Evolutionary conservation across 2,113 vertebrate species (phyloP), one percentile per base, ranked within the genome.

Genomic region (Engraulis encrasicolus): DNA sequence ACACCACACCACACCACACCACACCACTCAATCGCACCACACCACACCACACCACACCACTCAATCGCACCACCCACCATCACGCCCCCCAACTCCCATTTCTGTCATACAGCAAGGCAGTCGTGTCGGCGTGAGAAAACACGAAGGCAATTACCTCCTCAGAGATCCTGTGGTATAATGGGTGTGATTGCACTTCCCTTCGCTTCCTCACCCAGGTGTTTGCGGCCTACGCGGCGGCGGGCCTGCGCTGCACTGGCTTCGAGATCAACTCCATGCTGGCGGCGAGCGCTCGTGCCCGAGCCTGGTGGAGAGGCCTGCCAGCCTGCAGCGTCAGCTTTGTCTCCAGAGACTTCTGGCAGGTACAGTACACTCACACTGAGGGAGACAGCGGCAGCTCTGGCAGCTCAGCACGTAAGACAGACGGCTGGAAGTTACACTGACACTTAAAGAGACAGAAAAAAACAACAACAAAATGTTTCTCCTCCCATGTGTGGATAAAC

Each of bases 331-430:
- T 86, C 2, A 86, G 80, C 78, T 95, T 95, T 89, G 80, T 95
- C 50, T 94, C 93, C 78, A 87, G 91, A n/a, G 91, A 95, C 85
- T 95, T 96, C 87, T 96, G 95, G 95, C 93, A 91, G 89, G 95
- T 95, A 83, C 9, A 78, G 95, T 95, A 83, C 9, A 78, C 49
- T 1, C 50, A 23, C 20, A 0, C 36, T n/a, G 12, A 40, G 40
- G 9, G 40, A 45, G 40, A 45, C n/a, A n/a, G n/a, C n/a, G n/a
- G n/a, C n/a, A n/a, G n/a, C n/a, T n/a, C n/a, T n/a, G n/a, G n/a
- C n/a, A n/a, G n/a, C n/a, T n/a, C n/a, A n/a, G n/a, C n/a, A n/a
- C n/a, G n/a, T n/a, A n/a, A n/a, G n/a, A n/a, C n/a, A n/a, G n/a
- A n/a, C n/a, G n/a, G n/a, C n/a, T n/a, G n/a, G n/a, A n/a, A n/a